A percentile compares a stretch with the other conserved stretches of the same genome.
These are phyloP conservation scores for Triops cancriformis DNA, from an alignment of 1,140 invertebrate species.

Conservation along the genomic window DNA sequence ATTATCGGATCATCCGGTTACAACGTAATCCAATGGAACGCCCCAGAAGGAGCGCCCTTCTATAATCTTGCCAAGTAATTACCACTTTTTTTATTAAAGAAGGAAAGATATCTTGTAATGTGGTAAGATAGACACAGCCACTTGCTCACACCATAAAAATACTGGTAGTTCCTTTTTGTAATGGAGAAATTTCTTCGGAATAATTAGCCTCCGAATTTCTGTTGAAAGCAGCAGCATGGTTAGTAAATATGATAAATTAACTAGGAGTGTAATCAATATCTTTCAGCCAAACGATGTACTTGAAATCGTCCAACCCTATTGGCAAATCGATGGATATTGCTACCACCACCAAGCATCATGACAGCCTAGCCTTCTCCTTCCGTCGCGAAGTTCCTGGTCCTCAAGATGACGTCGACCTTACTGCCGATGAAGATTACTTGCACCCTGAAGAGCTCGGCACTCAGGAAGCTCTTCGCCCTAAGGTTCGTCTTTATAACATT, in stretches of 20 bases:
- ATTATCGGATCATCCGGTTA: slow-evolving; percentile 28
- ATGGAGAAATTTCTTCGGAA: too few species aligned
- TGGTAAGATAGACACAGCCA: too few species aligned
- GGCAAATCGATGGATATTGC: slow-evolving; percentile 22
- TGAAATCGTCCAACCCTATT: slow-evolving; percentile 25
- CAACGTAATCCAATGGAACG: slow-evolving; percentile 23
- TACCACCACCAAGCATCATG: slow-evolving; percentile 16
- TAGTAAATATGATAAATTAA: neutral
- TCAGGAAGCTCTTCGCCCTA: slow-evolving; percentile 21
- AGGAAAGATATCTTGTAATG: too few species aligned
- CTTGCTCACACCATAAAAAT: too few species aligned
- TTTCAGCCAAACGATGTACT: slow-evolving; percentile 19
- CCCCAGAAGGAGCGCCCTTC: slow-evolving; percentile 25
- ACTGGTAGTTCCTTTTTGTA: too few species aligned
- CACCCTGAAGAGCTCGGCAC: slow-evolving; percentile 26
- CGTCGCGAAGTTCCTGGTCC: slow-evolving; percentile 11
- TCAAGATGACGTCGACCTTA: slow-evolving; percentile 23
- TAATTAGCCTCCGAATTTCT: too few species aligned
- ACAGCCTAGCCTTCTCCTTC: slow-evolving; percentile 17
- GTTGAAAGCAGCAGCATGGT: neutral
- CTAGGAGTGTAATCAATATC: neutral
- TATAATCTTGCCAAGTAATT: slow-evolving; percentile 29
- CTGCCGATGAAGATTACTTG: slow-evolving; percentile 21
- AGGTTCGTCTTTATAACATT: slow-evolving; percentile 14
- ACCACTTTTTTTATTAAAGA: neutral